Base-by-base conservation (phyloP, 2,888 invertebrate genomes). In the Apamea sordens region DNA sequence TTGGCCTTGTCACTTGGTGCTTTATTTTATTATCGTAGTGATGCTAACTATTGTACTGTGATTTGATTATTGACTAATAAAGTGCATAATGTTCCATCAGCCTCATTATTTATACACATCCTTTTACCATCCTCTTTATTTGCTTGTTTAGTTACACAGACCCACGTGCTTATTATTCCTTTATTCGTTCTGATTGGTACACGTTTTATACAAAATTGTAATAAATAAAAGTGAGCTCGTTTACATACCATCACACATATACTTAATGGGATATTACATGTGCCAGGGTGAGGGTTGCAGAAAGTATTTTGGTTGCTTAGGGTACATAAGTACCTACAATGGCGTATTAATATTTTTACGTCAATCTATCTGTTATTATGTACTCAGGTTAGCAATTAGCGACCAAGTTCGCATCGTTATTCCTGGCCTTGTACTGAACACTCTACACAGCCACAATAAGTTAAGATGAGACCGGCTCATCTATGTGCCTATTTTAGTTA, bases 91-190 rank as follows among this genome's bases (percentile, higher is more conserved):
- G 80, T 86, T 84, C 88, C 77, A 79, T 64, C 64, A 63, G 89
- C 77, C 83, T 90, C 86, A 80, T 92, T 90, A 92, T 93, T 93
- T 92, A 80, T 69, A 56, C 71, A 80, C 67, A 83, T 76, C 89
- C 84, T 80, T 72, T 76, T 70, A 47, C 36, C 70, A 80, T 73
- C 81, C 80, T 84, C 77, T 76, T 86, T 85, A 78, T 87, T 85
- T 85, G 78, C 59, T 84, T 88, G 15, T 88, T 86, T 70, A 63
- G 86, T 89, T 91, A 91, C 93, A 91, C 93, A 90, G 92, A 92
- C 74, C 90, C 93, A 91, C 90, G 91, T 91, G 91, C 89, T 88
- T 89, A 64, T 76, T 74, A 83, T 69, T 73, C 69, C 65, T 82
- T 77, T 64, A 18, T 63, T 77, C 5, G 15, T 82, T 53, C n/a